Percentiles rank a stretch among this genome's conserved stretches.
phyloP scores from a whole-genome alignment of 2,888 invertebrate species.

The Quadroppia sp. region DNA sequence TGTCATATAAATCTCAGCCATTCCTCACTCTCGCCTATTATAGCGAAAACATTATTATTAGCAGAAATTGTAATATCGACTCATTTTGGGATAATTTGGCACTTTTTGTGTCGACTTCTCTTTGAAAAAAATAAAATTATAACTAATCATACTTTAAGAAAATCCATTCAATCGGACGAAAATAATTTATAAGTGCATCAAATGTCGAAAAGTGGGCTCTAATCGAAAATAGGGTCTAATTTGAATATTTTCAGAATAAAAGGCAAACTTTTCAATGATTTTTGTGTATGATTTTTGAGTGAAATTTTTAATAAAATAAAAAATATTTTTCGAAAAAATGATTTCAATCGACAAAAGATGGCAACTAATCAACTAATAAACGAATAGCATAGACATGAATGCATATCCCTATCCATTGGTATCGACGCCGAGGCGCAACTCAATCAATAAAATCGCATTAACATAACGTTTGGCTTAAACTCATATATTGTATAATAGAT shows the following conservation, averaged over 20 bases:
- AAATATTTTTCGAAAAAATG: not conserved
- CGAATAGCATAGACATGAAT: not conserved
- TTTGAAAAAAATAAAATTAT: not conserved
- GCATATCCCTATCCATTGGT: not conserved
- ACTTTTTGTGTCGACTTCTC: not conserved
- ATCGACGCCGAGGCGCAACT: conserved; percentile 19
- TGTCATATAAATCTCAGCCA: not conserved
- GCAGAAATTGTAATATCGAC: not conserved
- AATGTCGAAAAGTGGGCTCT: not conserved
- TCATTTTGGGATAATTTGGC: not conserved
- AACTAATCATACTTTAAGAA: conserved; percentile 17
- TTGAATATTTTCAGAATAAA: no score
- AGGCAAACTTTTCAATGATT: not conserved
- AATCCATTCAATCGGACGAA: not conserved
- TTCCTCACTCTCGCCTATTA: not conserved
- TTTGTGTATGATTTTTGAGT: no score
- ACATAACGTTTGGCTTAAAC: not conserved
- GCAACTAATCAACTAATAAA: conserved; percentile 35
- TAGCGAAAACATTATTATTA: not conserved
- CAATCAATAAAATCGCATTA: conserved; percentile 18
- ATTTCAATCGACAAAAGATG: conserved; percentile 13
- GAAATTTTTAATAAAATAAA: not conserved
- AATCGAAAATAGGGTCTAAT: not conserved
- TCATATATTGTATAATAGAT: not conserved
- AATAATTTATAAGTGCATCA: not conserved